Conservation (phyloP, 2,888 invertebrate species). For the Phalera bucephala region DNA sequence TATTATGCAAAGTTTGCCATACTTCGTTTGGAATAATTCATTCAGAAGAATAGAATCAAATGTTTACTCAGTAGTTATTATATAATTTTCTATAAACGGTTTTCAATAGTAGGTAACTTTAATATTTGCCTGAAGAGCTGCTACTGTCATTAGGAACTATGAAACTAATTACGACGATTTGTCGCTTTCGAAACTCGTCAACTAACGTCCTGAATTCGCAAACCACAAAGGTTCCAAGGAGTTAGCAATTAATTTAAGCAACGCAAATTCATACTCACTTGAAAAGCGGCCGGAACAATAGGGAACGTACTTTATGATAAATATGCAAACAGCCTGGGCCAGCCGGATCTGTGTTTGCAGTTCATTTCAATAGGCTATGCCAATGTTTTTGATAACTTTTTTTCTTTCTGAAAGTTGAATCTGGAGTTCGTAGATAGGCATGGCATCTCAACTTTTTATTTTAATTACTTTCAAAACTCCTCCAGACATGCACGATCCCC, state of each 20-base stretch:
- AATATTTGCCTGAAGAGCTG: constrained; percentile 8
- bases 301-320: constrained; percentile 50
- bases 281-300: constrained; percentile 49
- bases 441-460: too few relatives aligned
- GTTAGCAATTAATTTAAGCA: constrained; percentile 52
- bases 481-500: too few relatives aligned
- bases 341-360: constrained; percentile 38
- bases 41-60: too few relatives aligned
- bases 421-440: too few relatives aligned
- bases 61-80: too few relatives aligned
- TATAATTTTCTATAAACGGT: too few relatives aligned
- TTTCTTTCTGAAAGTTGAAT: neutral
- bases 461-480: too few relatives aligned
- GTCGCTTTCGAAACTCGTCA: constrained; percentile 33
- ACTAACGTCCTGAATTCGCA: constrained; percentile 35
- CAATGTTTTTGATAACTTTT: constrained; percentile 11
- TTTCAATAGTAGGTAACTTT: too few relatives aligned
- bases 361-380: constrained; percentile 25
- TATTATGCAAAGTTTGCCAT: too few relatives aligned
- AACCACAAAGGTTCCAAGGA: constrained; percentile 45
- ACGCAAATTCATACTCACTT: constrained; percentile 47
- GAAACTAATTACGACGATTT: constrained; percentile 27
- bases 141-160: constrained; percentile 22
- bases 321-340: constrained; percentile 42
- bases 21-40: too few relatives aligned